Percentiles rank a stretch among this genome's conserved stretches.
These are phyloP conservation scores for Brachypodius melanocephalos DNA, from an alignment of 2,113 vertebrate species.

Conservation along the genomic window DNA sequence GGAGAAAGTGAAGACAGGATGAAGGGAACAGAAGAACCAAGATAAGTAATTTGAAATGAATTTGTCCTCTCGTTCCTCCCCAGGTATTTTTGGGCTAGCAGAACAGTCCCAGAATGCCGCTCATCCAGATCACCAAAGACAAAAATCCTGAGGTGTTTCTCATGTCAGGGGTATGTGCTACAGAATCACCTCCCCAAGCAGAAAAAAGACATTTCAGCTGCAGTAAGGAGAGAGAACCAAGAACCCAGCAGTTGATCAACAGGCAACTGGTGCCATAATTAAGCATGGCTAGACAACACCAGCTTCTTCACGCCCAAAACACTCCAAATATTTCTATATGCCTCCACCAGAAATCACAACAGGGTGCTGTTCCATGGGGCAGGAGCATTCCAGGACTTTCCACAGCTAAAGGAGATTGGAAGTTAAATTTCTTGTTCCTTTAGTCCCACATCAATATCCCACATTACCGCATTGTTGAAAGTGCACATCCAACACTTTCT, in stretches of 20 bases:
- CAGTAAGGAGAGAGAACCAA: neutral
- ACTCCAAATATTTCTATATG: neutral
- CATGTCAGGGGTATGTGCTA: neutral
- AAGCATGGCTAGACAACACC: neutral
- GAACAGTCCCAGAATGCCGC: slow-evolving; percentile 15
- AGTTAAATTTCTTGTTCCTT: neutral
- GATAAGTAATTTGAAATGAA: neutral
- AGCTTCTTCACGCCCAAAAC: neutral
- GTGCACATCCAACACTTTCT: neutral
- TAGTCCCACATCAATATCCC: neutral
- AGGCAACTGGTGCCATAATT: neutral
- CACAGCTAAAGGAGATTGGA: neutral
- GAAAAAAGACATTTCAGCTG: neutral
- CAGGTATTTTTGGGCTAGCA: neutral
- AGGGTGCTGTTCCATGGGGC: neutral
- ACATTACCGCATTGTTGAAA: neutral
- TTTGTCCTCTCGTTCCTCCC: neutral
- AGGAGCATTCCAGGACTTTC: slow-evolving; percentile 30
- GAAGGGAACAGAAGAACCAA: neutral
- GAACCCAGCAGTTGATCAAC: neutral
- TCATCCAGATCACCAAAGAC: neutral
- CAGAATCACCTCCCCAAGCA: neutral
- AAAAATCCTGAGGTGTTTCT: neutral
- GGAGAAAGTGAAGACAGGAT: neutral
- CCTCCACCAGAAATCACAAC: neutral